Evolutionary conservation across 2,797 vertebrate genomes (phyloP), one percentile per base, ranked within the genome.

Genomic region (Notoglanidium macrostoma): DNA sequence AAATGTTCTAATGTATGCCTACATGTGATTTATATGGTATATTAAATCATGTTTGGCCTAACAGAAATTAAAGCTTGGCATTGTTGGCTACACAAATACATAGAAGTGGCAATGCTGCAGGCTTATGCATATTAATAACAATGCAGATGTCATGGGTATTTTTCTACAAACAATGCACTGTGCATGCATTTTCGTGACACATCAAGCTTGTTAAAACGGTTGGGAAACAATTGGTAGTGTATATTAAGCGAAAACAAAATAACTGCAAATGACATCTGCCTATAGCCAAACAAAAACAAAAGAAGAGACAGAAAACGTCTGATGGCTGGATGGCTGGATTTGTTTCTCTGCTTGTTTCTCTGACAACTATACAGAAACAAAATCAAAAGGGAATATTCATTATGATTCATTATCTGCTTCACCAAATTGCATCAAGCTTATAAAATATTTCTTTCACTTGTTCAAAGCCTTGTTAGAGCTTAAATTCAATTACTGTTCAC

Each of bases 391-490:
- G 93, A 94, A 94, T 92, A 93, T 93, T 95, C 94, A 94, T 95
- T 95, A 94, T 93, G n/a, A 95, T 94, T 95, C 92, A 94, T 94
- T 94, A 93, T 93, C 89, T 83, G 90, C 91, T 91, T 90, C 91
- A 95, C 94, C 95, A 96, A 96, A 96, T 96, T 96, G 95, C 95
- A 97, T 96, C 95, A 96, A 92, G 95, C 95, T 96, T 96, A 96
- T 96, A 92, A 95, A 96, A 95, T 96, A 96, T 96, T 96, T 96
- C 96, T 96, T 92, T 94, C 92, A 95, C 94, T 93, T 94, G 94
- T 96, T 97, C 95, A 96, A 96, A 96, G 96, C 96, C 96, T 96
- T 95, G 96, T 96, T 96, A 96, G 95, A 93, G 95, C 94, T 95
- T 94, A 94, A 95, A 96, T 96, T 97, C 96, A 96, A 96, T 97